Conservation (phyloP, 2,888 invertebrate genomes). For the Rhogogaster chlorosoma region DNA sequence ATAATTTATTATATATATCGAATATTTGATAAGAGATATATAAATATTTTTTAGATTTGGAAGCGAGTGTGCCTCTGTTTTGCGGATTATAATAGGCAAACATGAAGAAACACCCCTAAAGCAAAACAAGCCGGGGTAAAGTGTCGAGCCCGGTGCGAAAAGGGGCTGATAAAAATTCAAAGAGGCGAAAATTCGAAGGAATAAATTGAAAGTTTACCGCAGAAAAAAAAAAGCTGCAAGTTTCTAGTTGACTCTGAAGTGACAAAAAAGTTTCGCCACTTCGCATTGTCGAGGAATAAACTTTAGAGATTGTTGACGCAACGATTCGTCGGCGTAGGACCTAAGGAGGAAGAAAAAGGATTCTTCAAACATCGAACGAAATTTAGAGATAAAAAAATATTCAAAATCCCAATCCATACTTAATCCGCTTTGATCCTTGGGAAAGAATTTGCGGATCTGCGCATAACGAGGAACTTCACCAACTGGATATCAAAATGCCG, state of each 20-base stretch:
- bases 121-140: not conserved
- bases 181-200: constrained; percentile 68
- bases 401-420: constrained; percentile 10
- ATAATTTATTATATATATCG: not conserved
- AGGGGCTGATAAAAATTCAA: constrained; percentile 69
- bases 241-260: constrained; percentile 48
- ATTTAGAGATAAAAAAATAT: not conserved
- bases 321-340: constrained; percentile 8
- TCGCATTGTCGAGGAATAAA: constrained; percentile 72
- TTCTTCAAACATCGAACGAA: not conserved
- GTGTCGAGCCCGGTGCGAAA: constrained; percentile 51
- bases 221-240: constrained; percentile 51
- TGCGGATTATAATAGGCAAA: constrained; percentile 53
- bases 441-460: constrained; percentile 20
- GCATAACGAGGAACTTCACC: constrained; percentile 1
- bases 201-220: constrained; percentile 65
- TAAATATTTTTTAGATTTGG: not conserved
- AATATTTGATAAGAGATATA: not conserved
- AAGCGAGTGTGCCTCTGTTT: not conserved
- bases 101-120: constrained; percentile 57
- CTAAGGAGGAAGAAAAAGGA: not conserved
- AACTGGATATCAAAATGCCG: constrained; percentile 27
- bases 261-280: constrained; percentile 45
- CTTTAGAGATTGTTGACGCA: constrained; percentile 70
- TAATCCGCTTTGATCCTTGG: constrained; percentile 42